Evolutionary conservation across 2,888 invertebrate genomes (phyloP).

Genomic region (Catocala sponsa): DNA sequence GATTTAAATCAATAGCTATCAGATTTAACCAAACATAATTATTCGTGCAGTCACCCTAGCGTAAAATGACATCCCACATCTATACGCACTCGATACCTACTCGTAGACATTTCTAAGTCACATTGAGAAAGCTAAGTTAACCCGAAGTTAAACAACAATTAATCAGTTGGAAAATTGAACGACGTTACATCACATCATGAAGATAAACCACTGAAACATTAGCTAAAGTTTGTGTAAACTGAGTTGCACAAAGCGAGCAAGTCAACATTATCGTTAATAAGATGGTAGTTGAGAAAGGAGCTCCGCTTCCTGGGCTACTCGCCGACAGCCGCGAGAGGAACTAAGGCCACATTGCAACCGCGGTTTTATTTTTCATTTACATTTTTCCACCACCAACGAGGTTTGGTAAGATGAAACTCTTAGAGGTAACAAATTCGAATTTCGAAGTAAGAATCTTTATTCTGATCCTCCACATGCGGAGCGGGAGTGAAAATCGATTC

Average conservation of each 20-base stretch:
- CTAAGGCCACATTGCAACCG: slow-evolving; percentile 34
- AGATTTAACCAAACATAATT: no score
- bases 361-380: slow-evolving; percentile 74
- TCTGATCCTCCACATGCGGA: slow-evolving; percentile 19
- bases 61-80: not conserved
- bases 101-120: slow-evolving; percentile 13
- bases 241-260: slow-evolving; percentile 59
- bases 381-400: slow-evolving; percentile 57
- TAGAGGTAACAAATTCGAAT: slow-evolving; percentile 52
- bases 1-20: not conserved
- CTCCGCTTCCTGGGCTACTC: slow-evolving; percentile 48
- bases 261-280: slow-evolving; percentile 64
- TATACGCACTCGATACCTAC: slow-evolving; percentile 8
- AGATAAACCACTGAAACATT: slow-evolving; percentile 48
- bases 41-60: no score
- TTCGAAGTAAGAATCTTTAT: slow-evolving; percentile 43
- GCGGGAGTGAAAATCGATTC: slow-evolving; percentile 21
- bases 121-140: slow-evolving; percentile 35
- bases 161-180: slow-evolving; percentile 50
- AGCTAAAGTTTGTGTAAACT: slow-evolving; percentile 51
- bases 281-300: slow-evolving; percentile 58
- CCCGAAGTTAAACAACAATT: slow-evolving; percentile 47
- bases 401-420: slow-evolving; percentile 62
- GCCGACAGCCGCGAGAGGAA: slow-evolving; percentile 28
- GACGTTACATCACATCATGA: slow-evolving; percentile 50